These are phyloP conservation scores for Drosophila santomea DNA, from an alignment of 1,140 invertebrate species.

Conservation along the genomic window DNA sequence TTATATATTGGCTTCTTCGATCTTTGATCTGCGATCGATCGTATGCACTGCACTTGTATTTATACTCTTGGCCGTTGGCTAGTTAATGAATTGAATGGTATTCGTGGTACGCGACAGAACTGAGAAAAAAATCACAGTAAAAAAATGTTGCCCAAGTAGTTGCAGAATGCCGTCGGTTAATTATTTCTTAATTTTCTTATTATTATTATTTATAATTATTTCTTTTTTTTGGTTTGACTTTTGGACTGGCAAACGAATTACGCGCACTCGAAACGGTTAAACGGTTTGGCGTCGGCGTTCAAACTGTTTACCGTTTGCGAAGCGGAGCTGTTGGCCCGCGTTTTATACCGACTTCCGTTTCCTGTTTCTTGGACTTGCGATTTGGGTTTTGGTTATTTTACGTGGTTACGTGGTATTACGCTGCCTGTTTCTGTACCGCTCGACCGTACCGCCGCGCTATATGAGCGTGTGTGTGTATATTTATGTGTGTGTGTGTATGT, in stretches of 20 bases:
- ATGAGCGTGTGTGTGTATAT: not conserved
- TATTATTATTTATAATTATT: no score
- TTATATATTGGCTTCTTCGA: constrained; percentile 7
- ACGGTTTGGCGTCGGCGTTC: constrained; percentile 30
- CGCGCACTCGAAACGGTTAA: constrained; percentile 26
- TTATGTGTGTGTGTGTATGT: not conserved
- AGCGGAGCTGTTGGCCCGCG: not conserved
- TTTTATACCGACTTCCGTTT: constrained; percentile 16
- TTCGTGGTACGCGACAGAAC: constrained; percentile 39
- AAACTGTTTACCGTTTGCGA: constrained; percentile 20
- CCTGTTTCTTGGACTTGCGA: not conserved
- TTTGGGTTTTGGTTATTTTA: no score
- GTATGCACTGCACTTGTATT: constrained; percentile 11
- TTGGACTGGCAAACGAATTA: not conserved
- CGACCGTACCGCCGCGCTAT: not conserved
- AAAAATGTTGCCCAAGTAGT: constrained; percentile 48
- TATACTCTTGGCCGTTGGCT: no score
- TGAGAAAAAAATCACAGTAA: constrained; percentile 75
- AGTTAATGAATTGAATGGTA: no score
- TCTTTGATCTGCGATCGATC: not conserved
- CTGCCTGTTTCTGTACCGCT: not conserved
- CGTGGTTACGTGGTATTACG: no score
- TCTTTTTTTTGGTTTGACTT: not conserved
- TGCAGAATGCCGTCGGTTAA: constrained; percentile 4
- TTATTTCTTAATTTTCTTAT: not conserved